Base-by-base conservation (phyloP, 1,140 invertebrate genomes). In the Caenorhabditis brenneri region DNA sequence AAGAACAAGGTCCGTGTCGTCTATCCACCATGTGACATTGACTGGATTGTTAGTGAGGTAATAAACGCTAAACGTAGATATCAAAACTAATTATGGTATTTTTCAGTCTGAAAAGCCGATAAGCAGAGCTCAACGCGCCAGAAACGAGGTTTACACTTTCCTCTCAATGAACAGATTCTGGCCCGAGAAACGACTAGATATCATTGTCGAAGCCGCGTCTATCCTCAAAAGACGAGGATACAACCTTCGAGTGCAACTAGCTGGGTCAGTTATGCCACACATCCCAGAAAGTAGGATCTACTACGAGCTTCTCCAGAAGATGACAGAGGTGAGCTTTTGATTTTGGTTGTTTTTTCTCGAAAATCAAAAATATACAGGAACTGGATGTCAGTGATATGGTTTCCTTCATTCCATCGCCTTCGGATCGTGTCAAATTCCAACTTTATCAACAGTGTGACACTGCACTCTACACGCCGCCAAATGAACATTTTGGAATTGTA, bases 101-200 rank as follows among this genome's bases (percentile, higher is more conserved):
- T 81, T 74, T 84, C 36, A 84, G 83, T 48, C 78, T n/a, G 79
- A 80, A 3, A 22, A n/a, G 9, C 78, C 83, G 2, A 22, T 81
- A 3, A 84, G 79, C 55, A 85, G 89, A 24, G 85, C 83, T 74
- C 22, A 84, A 2, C 83, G 90, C 5, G 29, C 87, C 16, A 55
- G 29, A 19, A 90, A 90, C 85, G 51, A 83, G 1, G 80, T 78
- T 16, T 90, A 90, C 81, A 80, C 86, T 3, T 90, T 90, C 79
- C 82, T 90, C 16, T 90, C 89, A 51, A 90, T 90, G 88, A 90
- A 90, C 84, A 88, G 89, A 39, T 90, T 90, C 79, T 90, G 89
- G 89, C 89, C 89, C 16, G 89, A 90, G 79, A 90, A 90, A 55
- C 88, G 89, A n/a, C 80, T 90, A 10, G 89, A 90, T 58, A 91